Percentiles rank a stretch among this genome's conserved stretches.
Conservation (phyloP, 2,797 vertebrate genomes). For the Lepilemur ruficaudatus region DNA sequence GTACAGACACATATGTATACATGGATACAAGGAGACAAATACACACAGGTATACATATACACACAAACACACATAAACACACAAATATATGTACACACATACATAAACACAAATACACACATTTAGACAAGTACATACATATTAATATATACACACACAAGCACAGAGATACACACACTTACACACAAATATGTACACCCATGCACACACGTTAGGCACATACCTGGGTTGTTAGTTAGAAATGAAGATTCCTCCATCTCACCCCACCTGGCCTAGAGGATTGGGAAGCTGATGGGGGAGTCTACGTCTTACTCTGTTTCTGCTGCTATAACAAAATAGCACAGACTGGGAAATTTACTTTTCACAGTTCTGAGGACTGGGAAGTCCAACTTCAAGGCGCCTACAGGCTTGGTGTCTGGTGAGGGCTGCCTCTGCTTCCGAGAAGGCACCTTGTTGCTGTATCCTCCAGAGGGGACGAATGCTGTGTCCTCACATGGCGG, state of each 20-base stretch:
- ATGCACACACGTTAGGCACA: not conserved
- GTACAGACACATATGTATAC: not conserved
- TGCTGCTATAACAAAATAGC: not conserved
- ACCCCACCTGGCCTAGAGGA: not conserved
- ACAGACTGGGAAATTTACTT: not conserved
- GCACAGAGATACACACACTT: not conserved
- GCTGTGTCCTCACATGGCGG: too few species aligned
- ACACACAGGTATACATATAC: not conserved
- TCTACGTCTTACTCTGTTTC: not conserved
- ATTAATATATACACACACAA: too few species aligned
- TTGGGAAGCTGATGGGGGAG: not conserved
- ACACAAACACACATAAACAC: not conserved
- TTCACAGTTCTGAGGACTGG: not conserved
- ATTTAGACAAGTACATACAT: not conserved
- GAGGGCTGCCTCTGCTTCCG: not conserved
- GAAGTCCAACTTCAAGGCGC: not conserved
- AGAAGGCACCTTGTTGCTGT: not conserved
- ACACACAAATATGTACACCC: not conserved
- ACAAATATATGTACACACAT: too few species aligned
- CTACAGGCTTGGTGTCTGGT: too few species aligned
- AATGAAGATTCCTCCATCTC: not conserved
- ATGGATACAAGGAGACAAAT: not conserved
- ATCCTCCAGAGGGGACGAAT: not conserved
- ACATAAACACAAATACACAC: not conserved
- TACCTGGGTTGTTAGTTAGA: not conserved